A percentile compares a stretch with the other conserved stretches of the same genome.
phyloP scores from a whole-genome alignment of 2,888 invertebrate species.

The Copidosoma aretas region DNA sequence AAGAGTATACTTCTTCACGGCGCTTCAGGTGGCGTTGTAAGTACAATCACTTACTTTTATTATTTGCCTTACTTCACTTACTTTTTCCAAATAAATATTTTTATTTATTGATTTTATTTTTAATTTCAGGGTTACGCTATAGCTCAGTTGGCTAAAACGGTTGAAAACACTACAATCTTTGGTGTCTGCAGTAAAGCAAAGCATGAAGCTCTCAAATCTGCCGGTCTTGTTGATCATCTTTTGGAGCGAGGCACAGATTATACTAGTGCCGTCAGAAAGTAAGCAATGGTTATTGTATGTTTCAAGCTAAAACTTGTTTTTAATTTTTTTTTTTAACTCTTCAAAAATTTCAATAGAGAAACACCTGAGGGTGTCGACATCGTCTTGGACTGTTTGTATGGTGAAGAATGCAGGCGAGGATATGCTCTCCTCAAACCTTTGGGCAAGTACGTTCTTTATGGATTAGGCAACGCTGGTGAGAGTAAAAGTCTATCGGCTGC shows the following conservation, averaged over 20 bases:
- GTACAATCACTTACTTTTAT: constrained; percentile 57
- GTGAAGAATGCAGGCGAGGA: constrained; percentile 87
- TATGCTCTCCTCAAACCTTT: constrained; percentile 84
- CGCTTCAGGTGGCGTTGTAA: constrained; percentile 87
- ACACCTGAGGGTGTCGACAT: constrained; percentile 83
- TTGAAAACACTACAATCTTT: constrained; percentile 81
- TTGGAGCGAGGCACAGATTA: constrained; percentile 84
- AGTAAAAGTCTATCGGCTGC: constrained; percentile 91
- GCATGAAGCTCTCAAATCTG: constrained; percentile 80
- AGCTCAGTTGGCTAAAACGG: constrained; percentile 80
- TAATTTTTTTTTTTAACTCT: background rate
- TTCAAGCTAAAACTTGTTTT: too few species aligned
- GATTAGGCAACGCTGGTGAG: constrained; percentile 88
- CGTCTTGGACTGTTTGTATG: constrained; percentile 86
- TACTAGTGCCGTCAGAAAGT: constrained; percentile 84
- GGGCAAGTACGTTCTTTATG: constrained; percentile 88
- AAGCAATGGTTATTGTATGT: constrained; percentile 55
- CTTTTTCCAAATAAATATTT: background rate
- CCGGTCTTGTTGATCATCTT: constrained; percentile 76
- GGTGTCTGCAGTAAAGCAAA: constrained; percentile 86
- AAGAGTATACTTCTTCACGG: constrained; percentile 85
- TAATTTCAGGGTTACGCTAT: constrained; percentile 80
- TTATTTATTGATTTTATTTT: constrained; percentile 13
- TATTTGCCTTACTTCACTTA: background rate
- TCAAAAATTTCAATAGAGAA: constrained; percentile 64